Percentiles rank a stretch among this genome's conserved stretches.
These are phyloP conservation scores for Eristalinus aeneus DNA, from an alignment of 2,888 invertebrate species.

Conservation along the genomic window DNA sequence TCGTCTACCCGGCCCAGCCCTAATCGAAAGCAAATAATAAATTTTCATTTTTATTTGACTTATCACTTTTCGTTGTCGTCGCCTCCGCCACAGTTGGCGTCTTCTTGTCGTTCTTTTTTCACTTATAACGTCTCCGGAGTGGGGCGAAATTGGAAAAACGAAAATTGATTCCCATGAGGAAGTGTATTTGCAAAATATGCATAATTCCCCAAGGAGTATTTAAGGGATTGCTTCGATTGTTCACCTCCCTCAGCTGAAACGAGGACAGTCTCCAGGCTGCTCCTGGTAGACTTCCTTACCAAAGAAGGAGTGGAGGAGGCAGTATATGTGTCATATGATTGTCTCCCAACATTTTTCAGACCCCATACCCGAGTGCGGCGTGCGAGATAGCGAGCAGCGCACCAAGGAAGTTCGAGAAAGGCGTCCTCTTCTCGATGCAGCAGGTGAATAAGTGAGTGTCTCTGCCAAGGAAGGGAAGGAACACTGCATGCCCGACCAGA, in stretches of 20 bases:
- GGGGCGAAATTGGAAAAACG: neutral
- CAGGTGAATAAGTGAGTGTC: slow-evolving; percentile 38
- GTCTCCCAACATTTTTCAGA: neutral
- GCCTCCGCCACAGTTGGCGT: too few species aligned
- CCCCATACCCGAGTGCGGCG: neutral
- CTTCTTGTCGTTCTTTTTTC: neutral
- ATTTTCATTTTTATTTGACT: slow-evolving; percentile 59
- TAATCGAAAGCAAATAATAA: slow-evolving; percentile 68
- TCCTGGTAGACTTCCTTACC: neutral
- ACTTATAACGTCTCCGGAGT: neutral
- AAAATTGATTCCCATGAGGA: slow-evolving; percentile 64
- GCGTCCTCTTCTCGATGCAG: neutral
- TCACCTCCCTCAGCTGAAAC: neutral
- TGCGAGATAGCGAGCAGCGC: neutral
- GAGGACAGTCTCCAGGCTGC: neutral
- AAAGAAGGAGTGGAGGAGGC: neutral
- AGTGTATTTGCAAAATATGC: slow-evolving; percentile 68
- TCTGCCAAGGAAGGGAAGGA: slow-evolving; percentile 18
- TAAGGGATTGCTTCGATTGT: slow-evolving; percentile 33
- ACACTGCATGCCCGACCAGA: neutral
- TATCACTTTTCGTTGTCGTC: slow-evolving; percentile 44
- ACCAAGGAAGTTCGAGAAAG: slow-evolving; percentile 13
- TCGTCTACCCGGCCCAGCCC: slow-evolving; percentile 16
- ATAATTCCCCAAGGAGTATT: slow-evolving; percentile 55
- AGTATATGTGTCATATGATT: neutral